Percentiles rank a stretch among this genome's conserved stretches.
Conservation (phyloP, 2,888 invertebrate species). For the Acleris cristana region DNA sequence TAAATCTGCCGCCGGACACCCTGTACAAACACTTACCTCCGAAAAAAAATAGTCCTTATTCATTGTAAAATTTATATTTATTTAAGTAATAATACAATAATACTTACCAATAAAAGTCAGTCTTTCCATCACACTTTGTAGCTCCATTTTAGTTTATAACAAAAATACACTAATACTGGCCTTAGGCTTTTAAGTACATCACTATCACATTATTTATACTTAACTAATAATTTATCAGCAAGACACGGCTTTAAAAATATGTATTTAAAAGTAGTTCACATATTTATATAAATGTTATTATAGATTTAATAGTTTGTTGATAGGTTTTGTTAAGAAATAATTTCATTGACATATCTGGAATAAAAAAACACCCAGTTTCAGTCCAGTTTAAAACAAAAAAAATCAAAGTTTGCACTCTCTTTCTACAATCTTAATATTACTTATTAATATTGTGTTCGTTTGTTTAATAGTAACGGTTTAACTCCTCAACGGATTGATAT, state of each 20-base stretch:
- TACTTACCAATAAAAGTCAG: constrained; percentile 21
- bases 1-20: too few species aligned
- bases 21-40: too few species aligned
- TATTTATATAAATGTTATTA: neutral
- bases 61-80: too few species aligned
- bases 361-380: neutral
- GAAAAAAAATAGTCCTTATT: too few species aligned
- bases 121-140: constrained; percentile 2
- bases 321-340: neutral
- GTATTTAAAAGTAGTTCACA: neutral
- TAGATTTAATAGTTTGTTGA: neutral
- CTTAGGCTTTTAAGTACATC: constrained; percentile 41
- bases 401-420: too few species aligned
- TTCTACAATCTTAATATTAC: too few species aligned
- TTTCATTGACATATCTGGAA: neutral
- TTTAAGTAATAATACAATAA: neutral
- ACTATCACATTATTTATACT: constrained; percentile 18
- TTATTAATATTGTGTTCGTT: too few species aligned
- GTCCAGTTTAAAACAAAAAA: too few species aligned
- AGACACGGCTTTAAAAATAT: neutral
- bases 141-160: constrained; percentile 25
- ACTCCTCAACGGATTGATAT: too few species aligned
- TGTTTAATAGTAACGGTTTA: too few species aligned
- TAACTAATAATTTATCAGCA: neutral
- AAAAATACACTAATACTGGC: constrained; percentile 58